phyloP scores from a whole-genome alignment of 2,797 vertebrate genomes.

The Siniperca undulata region DNA sequence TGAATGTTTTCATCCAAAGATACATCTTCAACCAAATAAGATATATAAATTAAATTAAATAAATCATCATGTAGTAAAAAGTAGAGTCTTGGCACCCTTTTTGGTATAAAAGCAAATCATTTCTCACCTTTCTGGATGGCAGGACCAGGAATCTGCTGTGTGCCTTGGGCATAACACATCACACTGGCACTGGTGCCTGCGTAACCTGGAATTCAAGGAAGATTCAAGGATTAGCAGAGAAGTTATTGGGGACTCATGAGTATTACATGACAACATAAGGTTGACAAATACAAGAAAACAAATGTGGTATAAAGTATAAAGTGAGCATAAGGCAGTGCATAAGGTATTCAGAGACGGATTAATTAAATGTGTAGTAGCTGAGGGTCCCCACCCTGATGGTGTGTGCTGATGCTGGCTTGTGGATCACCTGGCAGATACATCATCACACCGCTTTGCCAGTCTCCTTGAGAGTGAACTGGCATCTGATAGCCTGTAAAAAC shows the following conservation, averaged over 20 bases:
- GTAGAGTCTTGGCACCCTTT: not conserved
- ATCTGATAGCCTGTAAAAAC: slow-evolving; percentile 78
- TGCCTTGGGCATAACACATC: slow-evolving; percentile 77
- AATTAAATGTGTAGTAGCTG: not conserved
- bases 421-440: slow-evolving; percentile 78
- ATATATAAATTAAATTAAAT: not conserved
- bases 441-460: slow-evolving; percentile 82
- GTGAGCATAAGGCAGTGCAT: no score
- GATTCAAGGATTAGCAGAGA: slow-evolving; percentile 26
- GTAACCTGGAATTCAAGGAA: slow-evolving; percentile 64
- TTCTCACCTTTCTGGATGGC: slow-evolving; percentile 75
- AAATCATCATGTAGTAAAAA: not conserved
- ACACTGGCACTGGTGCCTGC: slow-evolving; percentile 53
- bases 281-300: not conserved
- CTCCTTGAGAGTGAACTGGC: slow-evolving; percentile 71
- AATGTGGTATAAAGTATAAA: not conserved
- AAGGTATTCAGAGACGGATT: not conserved
- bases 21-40: not conserved
- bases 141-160: slow-evolving; percentile 65
- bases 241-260: not conserved
- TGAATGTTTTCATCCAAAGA: not conserved
- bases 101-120: slow-evolving; percentile 6
- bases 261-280: not conserved
- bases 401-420: slow-evolving; percentile 61
- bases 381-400: slow-evolving; percentile 75